These are phyloP conservation scores for Caenorhabditis becei DNA, from an alignment of 2,888 invertebrate genomes.

Conservation along the genomic window DNA sequence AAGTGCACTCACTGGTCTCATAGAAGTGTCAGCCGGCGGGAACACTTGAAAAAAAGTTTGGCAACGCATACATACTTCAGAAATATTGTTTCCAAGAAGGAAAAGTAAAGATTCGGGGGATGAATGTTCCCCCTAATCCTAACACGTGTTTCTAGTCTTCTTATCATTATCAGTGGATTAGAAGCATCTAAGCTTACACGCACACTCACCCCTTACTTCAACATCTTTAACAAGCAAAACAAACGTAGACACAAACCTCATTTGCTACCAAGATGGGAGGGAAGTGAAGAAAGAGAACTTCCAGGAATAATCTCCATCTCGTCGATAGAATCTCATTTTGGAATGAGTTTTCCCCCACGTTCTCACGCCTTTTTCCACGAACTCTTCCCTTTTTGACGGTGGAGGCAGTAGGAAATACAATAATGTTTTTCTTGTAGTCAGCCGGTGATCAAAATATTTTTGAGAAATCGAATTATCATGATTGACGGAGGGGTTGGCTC, in stretches of 20 bases:
- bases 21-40: not conserved
- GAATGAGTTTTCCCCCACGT: conserved; percentile 22
- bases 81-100: not conserved
- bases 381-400: not conserved
- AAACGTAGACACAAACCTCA: conserved; percentile 19
- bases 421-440: conserved; percentile 4
- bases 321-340: conserved; percentile 19
- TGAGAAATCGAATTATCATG: conserved; percentile 14
- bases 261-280: conserved; percentile 20
- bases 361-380: conserved; percentile 29
- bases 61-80: not conserved
- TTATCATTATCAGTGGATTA: conserved; percentile 3
- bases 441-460: conserved; percentile 2
- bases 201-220: not conserved
- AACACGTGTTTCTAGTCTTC: not conserved
- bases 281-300: conserved; percentile 10
- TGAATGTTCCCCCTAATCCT: not conserved
- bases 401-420: not conserved
- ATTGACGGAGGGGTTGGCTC: not conserved
- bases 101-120: not conserved
- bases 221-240: not conserved
- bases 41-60: not conserved
- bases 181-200: not conserved
- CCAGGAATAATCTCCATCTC: conserved; percentile 17
- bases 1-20: not conserved